Percentiles rank a stretch among this genome's conserved stretches.
Conservation (phyloP, 2,113 vertebrate species). For the Oryzias woworae region DNA sequence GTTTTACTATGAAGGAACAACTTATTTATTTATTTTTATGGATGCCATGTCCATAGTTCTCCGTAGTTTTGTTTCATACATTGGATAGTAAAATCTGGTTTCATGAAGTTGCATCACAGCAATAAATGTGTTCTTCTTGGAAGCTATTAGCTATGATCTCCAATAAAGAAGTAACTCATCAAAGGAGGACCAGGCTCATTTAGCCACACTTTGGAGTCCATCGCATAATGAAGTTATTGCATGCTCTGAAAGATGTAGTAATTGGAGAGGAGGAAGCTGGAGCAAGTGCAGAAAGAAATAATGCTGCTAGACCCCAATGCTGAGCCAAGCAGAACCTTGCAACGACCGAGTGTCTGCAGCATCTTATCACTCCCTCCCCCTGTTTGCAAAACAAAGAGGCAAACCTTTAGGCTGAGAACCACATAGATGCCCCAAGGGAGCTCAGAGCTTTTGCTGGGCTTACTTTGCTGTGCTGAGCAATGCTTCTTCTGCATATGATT, state of each 20-base stretch:
- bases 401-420: constrained; percentile 60
- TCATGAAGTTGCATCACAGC: constrained; percentile 62
- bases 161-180: constrained; percentile 52
- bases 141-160: constrained; percentile 31
- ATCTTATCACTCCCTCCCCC: constrained; percentile 34
- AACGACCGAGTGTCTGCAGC: constrained; percentile 51
- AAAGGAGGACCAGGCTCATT: constrained; percentile 34
- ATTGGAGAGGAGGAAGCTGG: constrained; percentile 57
- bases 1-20: too few species aligned
- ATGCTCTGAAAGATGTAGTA: constrained; percentile 58
- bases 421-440: constrained; percentile 49
- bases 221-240: constrained; percentile 30
- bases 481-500: constrained; percentile 49
- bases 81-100: constrained; percentile 43
- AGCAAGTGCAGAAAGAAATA: constrained; percentile 48
- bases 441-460: constrained; percentile 34
- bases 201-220: constrained; percentile 18
- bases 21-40: too few species aligned
- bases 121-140: constrained; percentile 29
- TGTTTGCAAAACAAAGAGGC: constrained; percentile 68
- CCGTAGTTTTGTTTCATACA: too few species aligned
- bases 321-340: constrained; percentile 61
- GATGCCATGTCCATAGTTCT: too few species aligned
- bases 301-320: constrained; percentile 53
- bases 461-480: constrained; percentile 41